Conservation (phyloP, 2,113 vertebrate species). For the Mirza zaza region DNA sequence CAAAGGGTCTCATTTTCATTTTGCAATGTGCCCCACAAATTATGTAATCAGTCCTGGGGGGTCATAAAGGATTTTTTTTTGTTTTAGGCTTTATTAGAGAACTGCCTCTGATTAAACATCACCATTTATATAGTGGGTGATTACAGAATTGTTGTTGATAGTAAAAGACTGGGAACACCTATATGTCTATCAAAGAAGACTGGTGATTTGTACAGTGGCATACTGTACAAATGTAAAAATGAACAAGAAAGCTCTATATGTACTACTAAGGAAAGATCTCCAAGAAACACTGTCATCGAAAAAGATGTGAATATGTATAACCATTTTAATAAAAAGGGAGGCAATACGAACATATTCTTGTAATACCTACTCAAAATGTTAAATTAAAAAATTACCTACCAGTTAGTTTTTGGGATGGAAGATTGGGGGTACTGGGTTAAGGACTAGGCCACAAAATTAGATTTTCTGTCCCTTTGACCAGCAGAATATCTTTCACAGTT, state of each 20-base stretch:
- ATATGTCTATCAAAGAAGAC: not conserved
- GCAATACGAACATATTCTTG: not conserved
- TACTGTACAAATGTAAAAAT: not conserved
- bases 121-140: not conserved
- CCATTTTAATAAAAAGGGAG: not conserved
- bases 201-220: not conserved
- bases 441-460: not conserved
- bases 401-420: not conserved
- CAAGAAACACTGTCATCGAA: not conserved
- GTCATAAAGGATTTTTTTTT: not conserved
- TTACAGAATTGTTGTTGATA: not conserved
- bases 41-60: not conserved
- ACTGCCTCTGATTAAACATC: not conserved
- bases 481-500: not conserved
- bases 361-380: not conserved
- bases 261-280: not conserved
- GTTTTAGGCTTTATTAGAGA: slow-evolving; percentile 8
- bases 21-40: not conserved
- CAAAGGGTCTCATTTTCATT: not conserved
- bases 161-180: not conserved
- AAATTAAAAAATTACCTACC: not conserved
- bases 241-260: not conserved
- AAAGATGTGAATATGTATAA: not conserved
- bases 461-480: not conserved
- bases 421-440: not conserved